Evolutionary conservation across 1,140 invertebrate species (phyloP), one percentile per base, ranked within the genome.

Genomic region (Aphidius gifuensis): DNA sequence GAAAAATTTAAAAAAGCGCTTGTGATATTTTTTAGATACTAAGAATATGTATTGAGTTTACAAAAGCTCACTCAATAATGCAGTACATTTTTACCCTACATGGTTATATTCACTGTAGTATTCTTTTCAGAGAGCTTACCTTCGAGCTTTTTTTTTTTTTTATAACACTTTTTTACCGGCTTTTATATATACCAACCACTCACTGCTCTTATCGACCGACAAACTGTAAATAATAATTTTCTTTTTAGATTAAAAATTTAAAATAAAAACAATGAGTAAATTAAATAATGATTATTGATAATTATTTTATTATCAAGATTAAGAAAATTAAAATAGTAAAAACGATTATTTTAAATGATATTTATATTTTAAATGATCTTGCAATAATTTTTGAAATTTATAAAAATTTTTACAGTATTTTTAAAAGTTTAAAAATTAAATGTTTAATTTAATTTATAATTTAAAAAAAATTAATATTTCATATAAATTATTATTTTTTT

Each of bases 31-130:
- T 32, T 4, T 32, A 4, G 23, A 32, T 32, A 32, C 23, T 32
- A 32, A 16, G 16, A 16, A 32, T 32, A 32, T 32, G 2, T 32
- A 32, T 32, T 32, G 23, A 32, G 23, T 32, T 32, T 32, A 53
- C 39, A 42, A 51, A 9, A 49, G 43, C 68, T 71, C 67, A 9
- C 32, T 66, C 60, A 70, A 64, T 74, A 76, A 71, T 64, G 43
- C 58, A 64, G 48, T 16, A 32, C 47, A 58, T 58, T 56, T 53
- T 32, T 38, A 16, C 21, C 9, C 44, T 9, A 46, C 6, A 32
- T 16, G 23, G 16, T 62, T 23, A 48, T 43, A 40, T 70, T 69
- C 65, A 50, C 64, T 66, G 57, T 60, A 47, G 45, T 59, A 53
- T 16, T 55, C 39, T 46, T 9, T 43, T 55, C 39, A 23, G 51